Percentiles rank a stretch among this genome's conserved stretches.
These are phyloP conservation scores for Miichthys miiuy DNA, from an alignment of 2,797 vertebrate species.

Conservation along the genomic window DNA sequence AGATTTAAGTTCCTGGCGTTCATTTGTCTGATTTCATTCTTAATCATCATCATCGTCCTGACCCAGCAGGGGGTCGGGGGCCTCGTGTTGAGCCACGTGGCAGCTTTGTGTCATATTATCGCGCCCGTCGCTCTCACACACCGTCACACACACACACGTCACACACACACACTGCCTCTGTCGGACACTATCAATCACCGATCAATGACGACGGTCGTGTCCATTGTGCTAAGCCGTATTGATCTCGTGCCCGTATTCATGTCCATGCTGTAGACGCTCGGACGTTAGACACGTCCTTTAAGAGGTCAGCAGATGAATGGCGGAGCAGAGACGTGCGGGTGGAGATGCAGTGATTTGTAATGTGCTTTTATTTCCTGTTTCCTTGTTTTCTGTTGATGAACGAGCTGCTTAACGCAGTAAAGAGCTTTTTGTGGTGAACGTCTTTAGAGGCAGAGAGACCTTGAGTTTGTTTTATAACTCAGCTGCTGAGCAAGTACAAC, in stretches of 20 bases:
- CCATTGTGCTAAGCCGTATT: constrained; percentile 27
- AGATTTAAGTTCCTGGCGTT: neutral
- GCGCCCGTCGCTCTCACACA: too few relatives aligned
- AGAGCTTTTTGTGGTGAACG: too few relatives aligned
- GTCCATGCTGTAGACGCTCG: neutral
- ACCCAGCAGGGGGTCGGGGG: neutral
- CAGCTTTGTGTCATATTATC: constrained; percentile 15
- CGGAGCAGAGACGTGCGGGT: neutral
- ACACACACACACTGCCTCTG: neutral
- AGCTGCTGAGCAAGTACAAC: neutral
- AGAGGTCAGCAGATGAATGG: constrained; percentile 16
- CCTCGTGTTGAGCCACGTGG: neutral
- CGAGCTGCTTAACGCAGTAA: neutral
- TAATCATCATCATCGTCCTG: neutral
- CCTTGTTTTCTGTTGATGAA: neutral
- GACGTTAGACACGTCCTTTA: constrained; percentile 23
- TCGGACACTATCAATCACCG: constrained; percentile 39
- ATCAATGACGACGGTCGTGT: constrained; percentile 43
- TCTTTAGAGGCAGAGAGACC: too few relatives aligned
- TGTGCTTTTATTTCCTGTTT: neutral
- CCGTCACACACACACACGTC: constrained; percentile 2
- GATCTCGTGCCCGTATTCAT: constrained; percentile 10
- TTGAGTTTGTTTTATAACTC: neutral
- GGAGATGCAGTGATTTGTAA: neutral
- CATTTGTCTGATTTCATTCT: too few relatives aligned